Evolutionary conservation across 2,888 invertebrate species (phyloP), one percentile per base, ranked within the genome.

Genomic region (Agrotis exclamationis): DNA sequence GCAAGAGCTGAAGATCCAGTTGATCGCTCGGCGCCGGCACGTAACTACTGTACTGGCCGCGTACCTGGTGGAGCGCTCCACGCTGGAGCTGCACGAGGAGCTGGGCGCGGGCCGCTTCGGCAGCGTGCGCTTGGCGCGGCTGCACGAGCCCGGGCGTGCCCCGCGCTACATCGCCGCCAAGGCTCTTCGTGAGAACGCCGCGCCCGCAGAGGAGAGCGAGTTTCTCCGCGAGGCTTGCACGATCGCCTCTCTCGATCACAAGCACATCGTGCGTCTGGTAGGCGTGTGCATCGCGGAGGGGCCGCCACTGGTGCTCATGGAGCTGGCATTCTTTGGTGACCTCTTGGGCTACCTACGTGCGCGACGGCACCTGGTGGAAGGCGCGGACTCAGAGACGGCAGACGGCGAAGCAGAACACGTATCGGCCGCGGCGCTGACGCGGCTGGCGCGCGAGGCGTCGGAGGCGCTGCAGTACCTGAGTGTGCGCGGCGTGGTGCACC

Each of bases 311-410:
- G 97, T 98, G 85, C 98, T 98, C 1, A 99, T 99, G 98, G 99
- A 99, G 91, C 98, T 98, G 85, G 98, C 99, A 97, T 96, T 98
- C 7, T 98, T 98, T 89, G 99, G 99, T 20, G 99, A 99, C 90
- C 93, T 99, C 83, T 98, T 98, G 90, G 98, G 98, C 0, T 99
- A 98, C 91, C 95, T 99, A 54, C 93, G 51, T 94, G 85, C 87
- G 53, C 90, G 99, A 64, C 96, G 99, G 28, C 97, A 98, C 91
- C 96, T 99, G 82, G 98, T 98, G 0, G 97, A 97, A 51, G 75
- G 81, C 96, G 73, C 96, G 97, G 53, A n/a, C 3, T 95, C 57
- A 67, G 96, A 97, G 2, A 97, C 24, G 54, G 62, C 97, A 97
- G 77, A 28, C 77, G 98, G 98, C 88, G 97, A 91, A 65, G 85